Conservation (phyloP, 2,797 vertebrate genomes). For the Microctenopoma lineatum region DNA sequence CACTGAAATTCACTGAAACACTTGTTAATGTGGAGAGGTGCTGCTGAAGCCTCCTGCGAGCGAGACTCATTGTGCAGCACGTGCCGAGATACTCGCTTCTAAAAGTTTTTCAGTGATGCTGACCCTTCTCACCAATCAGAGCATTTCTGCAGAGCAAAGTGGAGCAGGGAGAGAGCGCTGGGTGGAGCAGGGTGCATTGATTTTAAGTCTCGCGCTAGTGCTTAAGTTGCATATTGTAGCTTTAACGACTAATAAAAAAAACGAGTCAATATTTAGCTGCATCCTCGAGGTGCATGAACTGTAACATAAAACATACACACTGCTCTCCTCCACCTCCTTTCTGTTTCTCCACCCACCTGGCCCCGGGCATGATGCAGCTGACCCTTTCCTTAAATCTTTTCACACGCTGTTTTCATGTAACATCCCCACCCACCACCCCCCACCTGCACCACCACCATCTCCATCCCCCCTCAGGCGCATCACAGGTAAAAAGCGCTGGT, state of each 20-base stretch:
- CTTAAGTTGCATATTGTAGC: neutral
- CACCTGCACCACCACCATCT: slow-evolving; percentile 29
- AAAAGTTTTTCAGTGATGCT: too few relatives aligned
- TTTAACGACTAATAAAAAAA: neutral
- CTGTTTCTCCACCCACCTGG: slow-evolving; percentile 49
- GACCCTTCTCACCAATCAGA: too few relatives aligned
- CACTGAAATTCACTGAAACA: too few relatives aligned
- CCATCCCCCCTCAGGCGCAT: slow-evolving; percentile 85
- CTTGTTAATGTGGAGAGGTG: too few relatives aligned
- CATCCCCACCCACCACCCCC: slow-evolving; percentile 54
- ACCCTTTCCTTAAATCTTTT: slow-evolving; percentile 67
- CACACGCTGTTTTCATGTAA: slow-evolving; percentile 64
- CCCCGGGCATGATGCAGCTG: slow-evolving; percentile 55
- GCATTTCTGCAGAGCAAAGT: too few relatives aligned
- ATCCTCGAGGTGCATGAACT: slow-evolving; percentile 4
- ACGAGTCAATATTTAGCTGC: neutral
- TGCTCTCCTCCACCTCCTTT: slow-evolving; percentile 25
- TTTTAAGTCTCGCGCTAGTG: too few relatives aligned
- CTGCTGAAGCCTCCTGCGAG: too few relatives aligned
- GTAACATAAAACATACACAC: slow-evolving; percentile 40
- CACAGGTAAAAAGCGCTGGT: slow-evolving; percentile 83
- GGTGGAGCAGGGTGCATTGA: too few relatives aligned
- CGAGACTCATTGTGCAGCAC: too few relatives aligned
- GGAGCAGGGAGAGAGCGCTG: too few relatives aligned
- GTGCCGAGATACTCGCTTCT: too few relatives aligned